Conservation (phyloP, 2,797 vertebrate species). For the Menidia menidia region DNA sequence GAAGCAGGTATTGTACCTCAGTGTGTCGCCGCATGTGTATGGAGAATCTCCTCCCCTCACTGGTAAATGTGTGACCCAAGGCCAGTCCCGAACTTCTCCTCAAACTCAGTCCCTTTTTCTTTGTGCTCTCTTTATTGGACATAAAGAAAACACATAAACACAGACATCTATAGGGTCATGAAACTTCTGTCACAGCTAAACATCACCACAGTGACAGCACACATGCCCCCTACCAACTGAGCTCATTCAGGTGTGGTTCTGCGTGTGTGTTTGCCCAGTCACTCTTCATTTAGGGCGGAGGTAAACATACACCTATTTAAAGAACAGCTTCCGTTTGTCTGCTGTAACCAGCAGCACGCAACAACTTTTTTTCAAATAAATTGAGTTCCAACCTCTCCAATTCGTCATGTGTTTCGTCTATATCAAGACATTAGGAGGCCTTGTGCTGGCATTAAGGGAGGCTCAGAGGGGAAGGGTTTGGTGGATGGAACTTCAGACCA, state of each 20-base stretch:
- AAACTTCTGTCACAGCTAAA: slow-evolving; percentile 56
- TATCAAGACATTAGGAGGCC: slow-evolving; percentile 50
- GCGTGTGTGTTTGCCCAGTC: slow-evolving; percentile 73
- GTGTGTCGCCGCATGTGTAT: slow-evolving; percentile 23
- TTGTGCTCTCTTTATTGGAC: slow-evolving; percentile 2
- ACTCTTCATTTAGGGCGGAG: slow-evolving; percentile 76
- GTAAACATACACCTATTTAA: slow-evolving; percentile 76
- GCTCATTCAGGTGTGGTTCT: slow-evolving; percentile 76
- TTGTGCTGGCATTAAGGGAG: slow-evolving; percentile 37
- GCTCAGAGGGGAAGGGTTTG: slow-evolving; percentile 52
- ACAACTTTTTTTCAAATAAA: slow-evolving; percentile 40
- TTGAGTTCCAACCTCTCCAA: slow-evolving; percentile 30
- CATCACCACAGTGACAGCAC: slow-evolving; percentile 43
- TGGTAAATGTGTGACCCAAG: slow-evolving; percentile 22
- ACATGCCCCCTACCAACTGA: slow-evolving; percentile 63
- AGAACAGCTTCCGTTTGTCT: slow-evolving; percentile 72
- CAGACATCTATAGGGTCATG: slow-evolving; percentile 42
- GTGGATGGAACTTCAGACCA: slow-evolving; percentile 57
- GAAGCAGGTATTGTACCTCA: slow-evolving; percentile 58
- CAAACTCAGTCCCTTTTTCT: slow-evolving; percentile 43
- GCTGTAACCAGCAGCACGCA: slow-evolving; percentile 37
- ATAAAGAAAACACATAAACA: slow-evolving; percentile 29
- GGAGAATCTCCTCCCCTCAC: slow-evolving; percentile 4
- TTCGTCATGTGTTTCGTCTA: slow-evolving; percentile 59
- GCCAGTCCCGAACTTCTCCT: slow-evolving; percentile 27